Evolutionary conservation across 2,113 vertebrate genomes (phyloP).

Genomic region (Chionodraco myersi): DNA sequence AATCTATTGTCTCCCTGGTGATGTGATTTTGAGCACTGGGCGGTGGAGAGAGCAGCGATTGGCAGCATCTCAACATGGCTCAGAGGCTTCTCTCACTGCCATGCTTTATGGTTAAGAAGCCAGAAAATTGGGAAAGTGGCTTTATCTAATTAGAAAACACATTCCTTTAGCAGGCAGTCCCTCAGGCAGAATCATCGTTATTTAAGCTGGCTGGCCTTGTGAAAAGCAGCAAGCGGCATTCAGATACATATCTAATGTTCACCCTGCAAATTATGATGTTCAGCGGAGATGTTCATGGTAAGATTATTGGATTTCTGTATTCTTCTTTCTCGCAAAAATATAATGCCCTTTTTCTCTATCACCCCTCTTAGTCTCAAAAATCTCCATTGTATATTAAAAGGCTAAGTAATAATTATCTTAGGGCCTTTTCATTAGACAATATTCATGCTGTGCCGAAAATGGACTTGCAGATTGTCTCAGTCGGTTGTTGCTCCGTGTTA

Average conservation of each 20-base stretch:
- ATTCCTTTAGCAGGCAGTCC: constrained; percentile 81
- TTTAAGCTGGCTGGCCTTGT: constrained; percentile 82
- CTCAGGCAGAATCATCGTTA: constrained; percentile 82
- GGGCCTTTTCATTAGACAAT: constrained; percentile 66
- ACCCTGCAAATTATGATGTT: constrained; percentile 67
- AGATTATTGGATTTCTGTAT: constrained; percentile 61
- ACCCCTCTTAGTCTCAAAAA: constrained; percentile 30
- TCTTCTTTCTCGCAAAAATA: constrained; percentile 44
- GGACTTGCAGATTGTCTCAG: constrained; percentile 54
- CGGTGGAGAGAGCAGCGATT: constrained; percentile 69
- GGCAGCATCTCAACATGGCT: constrained; percentile 77
- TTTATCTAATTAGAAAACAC: constrained; percentile 85
- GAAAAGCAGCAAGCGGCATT: constrained; percentile 72
- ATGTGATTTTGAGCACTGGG: constrained; percentile 62
- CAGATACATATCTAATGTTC: constrained; percentile 80
- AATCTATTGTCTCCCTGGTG: constrained; percentile 69
- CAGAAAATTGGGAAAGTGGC: constrained; percentile 84
- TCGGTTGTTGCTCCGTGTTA: constrained; percentile 53
- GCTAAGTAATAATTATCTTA: constrained; percentile 68
- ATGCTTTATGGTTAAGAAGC: constrained; percentile 83
- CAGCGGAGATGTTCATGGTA: constrained; percentile 64
- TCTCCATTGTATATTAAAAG: constrained; percentile 67
- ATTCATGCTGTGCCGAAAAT: constrained; percentile 64
- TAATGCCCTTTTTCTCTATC: constrained; percentile 55
- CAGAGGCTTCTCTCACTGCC: constrained; percentile 73